Evolutionary conservation across 2,888 invertebrate genomes (phyloP).

Genomic region (Eumerus sabulonum): DNA sequence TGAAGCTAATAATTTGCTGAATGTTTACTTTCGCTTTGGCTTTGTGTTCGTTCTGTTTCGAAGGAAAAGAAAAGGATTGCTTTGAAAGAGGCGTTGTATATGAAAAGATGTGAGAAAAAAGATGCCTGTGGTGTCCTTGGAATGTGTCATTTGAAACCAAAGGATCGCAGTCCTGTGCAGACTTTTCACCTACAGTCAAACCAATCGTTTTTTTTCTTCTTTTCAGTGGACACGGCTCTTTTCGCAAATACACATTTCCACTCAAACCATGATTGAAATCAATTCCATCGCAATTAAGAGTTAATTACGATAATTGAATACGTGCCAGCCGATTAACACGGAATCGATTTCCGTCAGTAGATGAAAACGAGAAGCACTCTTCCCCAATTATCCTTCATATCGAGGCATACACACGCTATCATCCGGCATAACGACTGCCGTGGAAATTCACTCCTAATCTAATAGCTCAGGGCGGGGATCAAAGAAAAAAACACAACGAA

Average conservation of each 20-base stretch:
- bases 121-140: slow-evolving; percentile 19
- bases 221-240: not conserved
- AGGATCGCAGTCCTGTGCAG: not conserved
- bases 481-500: slow-evolving; percentile 25
- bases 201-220: not conserved
- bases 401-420: slow-evolving; percentile 1
- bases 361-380: slow-evolving; percentile 6
- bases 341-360: slow-evolving; percentile 58
- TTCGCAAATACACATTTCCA: not conserved
- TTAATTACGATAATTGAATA: slow-evolving; percentile 67
- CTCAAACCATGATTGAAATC: slow-evolving; percentile 42
- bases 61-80: slow-evolving; percentile 15
- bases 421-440: slow-evolving; percentile 23
- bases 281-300: slow-evolving; percentile 63
- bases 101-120: slow-evolving; percentile 12
- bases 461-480: not conserved
- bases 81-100: slow-evolving; percentile 8
- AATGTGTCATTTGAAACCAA: slow-evolving; percentile 10
- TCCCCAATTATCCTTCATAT: slow-evolving; percentile 17
- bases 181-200: not conserved
- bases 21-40: slow-evolving; percentile 50
- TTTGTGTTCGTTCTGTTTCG: slow-evolving; percentile 6
- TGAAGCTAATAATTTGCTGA: slow-evolving; percentile 56
- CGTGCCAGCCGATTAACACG: slow-evolving; percentile 59
- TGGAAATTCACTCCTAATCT: slow-evolving; percentile 59